phyloP scores from a whole-genome alignment of 2,888 invertebrate genomes.

The Physocephala rufipes region DNA sequence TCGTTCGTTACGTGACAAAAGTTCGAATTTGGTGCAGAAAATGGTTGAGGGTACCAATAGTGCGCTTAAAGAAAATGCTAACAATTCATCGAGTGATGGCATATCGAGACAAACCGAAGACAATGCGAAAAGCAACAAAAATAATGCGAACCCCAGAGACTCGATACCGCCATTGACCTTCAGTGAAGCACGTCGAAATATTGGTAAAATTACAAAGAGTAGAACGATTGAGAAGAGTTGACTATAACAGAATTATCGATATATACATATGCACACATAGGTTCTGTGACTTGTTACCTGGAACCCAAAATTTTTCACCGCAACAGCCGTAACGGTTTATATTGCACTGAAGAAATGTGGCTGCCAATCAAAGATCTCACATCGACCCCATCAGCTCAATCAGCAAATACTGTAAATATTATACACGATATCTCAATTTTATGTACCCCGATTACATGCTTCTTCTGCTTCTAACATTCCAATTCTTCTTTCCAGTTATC shows the following conservation, averaged over 20 bases:
- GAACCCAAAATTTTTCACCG: slow-evolving; percentile 64
- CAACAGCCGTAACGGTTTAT: slow-evolving; percentile 56
- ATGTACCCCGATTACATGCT: background rate
- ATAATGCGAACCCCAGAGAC: slow-evolving; percentile 47
- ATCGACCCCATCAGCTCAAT: slow-evolving; percentile 55
- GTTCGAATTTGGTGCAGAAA: slow-evolving; percentile 60
- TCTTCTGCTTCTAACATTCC: background rate
- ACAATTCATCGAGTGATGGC: slow-evolving; percentile 37
- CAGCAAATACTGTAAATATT: slow-evolving; percentile 45
- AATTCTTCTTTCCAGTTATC: slow-evolving; percentile 49
- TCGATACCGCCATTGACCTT: slow-evolving; percentile 59
- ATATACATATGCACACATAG: slow-evolving; percentile 44
- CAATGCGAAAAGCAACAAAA: slow-evolving; percentile 36
- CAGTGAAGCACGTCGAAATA: slow-evolving; percentile 63
- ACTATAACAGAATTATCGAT: background rate
- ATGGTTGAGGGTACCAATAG: slow-evolving; percentile 49
- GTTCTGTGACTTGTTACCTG: slow-evolving; percentile 66
- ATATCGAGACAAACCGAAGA: slow-evolving; percentile 43
- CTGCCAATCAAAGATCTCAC: slow-evolving; percentile 64
- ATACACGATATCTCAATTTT: no score
- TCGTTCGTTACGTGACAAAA: slow-evolving; percentile 62
- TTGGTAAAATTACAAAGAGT: slow-evolving; percentile 50
- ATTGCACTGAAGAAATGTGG: slow-evolving; percentile 63
- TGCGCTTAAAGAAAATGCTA: slow-evolving; percentile 38
- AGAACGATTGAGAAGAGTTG: background rate